phyloP scores from a whole-genome alignment of 2,888 invertebrate species.

The Malacosoma neustria region DNA sequence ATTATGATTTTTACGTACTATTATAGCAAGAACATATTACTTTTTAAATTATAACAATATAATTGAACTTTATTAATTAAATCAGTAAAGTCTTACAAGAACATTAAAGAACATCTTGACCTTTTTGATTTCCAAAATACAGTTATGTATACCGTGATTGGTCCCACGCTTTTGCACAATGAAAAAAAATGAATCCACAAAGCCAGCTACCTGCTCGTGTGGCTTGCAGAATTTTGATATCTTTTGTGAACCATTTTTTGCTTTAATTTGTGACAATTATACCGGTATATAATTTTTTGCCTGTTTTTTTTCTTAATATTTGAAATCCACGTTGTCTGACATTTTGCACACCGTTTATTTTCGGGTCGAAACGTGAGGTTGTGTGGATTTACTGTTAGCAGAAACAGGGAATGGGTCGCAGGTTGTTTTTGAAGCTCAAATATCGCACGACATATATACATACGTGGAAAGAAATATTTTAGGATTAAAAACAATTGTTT shows the following conservation, averaged over 20 bases:
- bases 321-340: slow-evolving; percentile 43
- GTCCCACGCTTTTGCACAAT: slow-evolving; percentile 72
- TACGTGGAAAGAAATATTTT: no score
- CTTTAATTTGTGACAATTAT: slow-evolving; percentile 75
- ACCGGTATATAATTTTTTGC: slow-evolving; percentile 75
- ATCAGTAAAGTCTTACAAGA: no score
- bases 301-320: slow-evolving; percentile 53
- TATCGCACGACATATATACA: not conserved
- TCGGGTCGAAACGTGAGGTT: slow-evolving; percentile 33
- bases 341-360: slow-evolving; percentile 66
- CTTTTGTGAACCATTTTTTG: slow-evolving; percentile 67
- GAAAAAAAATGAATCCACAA: slow-evolving; percentile 53
- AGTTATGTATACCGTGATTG: slow-evolving; percentile 58
- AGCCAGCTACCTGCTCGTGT: slow-evolving; percentile 69
- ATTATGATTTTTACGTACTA: no score
- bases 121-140: slow-evolving; percentile 26
- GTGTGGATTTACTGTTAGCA: slow-evolving; percentile 50
- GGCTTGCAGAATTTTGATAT: slow-evolving; percentile 74
- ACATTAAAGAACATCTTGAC: no score
- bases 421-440: not conserved
- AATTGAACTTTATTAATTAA: no score
- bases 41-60: no score
- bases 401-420: slow-evolving; percentile 7
- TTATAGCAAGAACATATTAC: no score
- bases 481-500: not conserved